These are phyloP conservation scores for Terrapene triunguis DNA, from an alignment of 2,113 vertebrate species.

Conservation along the genomic window DNA sequence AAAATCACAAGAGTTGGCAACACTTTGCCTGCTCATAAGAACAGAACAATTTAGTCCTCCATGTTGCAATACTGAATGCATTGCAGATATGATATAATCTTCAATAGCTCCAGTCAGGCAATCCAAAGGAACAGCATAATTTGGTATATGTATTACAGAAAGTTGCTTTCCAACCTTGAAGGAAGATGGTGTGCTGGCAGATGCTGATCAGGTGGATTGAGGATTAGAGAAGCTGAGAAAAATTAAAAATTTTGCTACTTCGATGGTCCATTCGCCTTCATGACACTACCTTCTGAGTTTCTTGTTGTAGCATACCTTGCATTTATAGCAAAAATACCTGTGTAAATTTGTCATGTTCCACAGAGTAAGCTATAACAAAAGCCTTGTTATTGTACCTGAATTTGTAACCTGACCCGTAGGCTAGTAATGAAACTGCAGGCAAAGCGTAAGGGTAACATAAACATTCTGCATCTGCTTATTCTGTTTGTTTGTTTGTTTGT, in stretches of 20 bases:
- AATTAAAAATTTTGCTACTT: not conserved
- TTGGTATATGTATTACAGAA: not conserved
- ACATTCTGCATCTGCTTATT: not conserved
- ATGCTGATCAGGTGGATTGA: not conserved
- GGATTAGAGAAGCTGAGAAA: not conserved
- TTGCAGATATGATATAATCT: not conserved
- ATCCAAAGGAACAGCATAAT: not conserved
- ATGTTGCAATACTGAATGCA: not conserved
- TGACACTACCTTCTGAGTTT: not conserved
- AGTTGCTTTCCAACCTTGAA: not conserved
- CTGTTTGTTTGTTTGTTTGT: too few relatives aligned
- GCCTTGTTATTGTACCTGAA: not conserved
- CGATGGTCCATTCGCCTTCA: not conserved
- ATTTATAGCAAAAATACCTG: not conserved
- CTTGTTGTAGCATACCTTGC: not conserved
- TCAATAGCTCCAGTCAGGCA: not conserved
- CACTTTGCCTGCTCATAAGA: not conserved
- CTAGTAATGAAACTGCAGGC: rapidly evolving
- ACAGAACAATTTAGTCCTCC: not conserved
- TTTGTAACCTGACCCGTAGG: not conserved
- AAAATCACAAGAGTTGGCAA: not conserved
- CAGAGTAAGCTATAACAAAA: not conserved
- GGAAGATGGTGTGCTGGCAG: not conserved
- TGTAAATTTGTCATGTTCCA: not conserved
- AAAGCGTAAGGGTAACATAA: rapidly evolving